Evolutionary conservation across 2,888 invertebrate species (phyloP).

Genomic region (Malthinus seriepunctatus): DNA sequence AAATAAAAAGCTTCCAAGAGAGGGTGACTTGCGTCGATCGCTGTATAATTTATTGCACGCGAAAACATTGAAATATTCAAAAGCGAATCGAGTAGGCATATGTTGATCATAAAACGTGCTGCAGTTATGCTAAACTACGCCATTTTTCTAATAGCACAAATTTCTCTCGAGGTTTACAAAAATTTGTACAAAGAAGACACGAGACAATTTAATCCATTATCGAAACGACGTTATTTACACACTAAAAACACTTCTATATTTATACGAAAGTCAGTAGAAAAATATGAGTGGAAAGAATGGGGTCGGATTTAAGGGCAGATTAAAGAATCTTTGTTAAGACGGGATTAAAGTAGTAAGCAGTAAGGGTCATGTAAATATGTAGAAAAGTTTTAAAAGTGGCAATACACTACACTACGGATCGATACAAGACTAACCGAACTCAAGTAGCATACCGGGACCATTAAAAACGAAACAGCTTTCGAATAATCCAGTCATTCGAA

Average conservation of each 20-base stretch:
- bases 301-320: slow-evolving; percentile 8
- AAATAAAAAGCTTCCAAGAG: slow-evolving; percentile 22
- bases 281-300: neutral
- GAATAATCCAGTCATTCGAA: slow-evolving; percentile 29
- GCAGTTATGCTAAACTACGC: slow-evolving; percentile 13
- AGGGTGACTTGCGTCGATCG: slow-evolving; percentile 29
- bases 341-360: too few relatives aligned
- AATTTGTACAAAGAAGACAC: slow-evolving; percentile 19
- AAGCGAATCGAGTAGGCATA: slow-evolving; percentile 31
- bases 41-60: slow-evolving; percentile 42
- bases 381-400: slow-evolving; percentile 32
- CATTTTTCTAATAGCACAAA: slow-evolving; percentile 14
- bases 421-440: slow-evolving; percentile 33
- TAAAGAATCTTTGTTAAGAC: slow-evolving; percentile 7
- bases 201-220: slow-evolving; percentile 8
- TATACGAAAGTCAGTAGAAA: neutral
- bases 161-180: slow-evolving; percentile 17
- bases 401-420: slow-evolving; percentile 32
- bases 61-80: slow-evolving; percentile 43
- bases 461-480: slow-evolving; percentile 33
- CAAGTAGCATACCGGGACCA: slow-evolving; percentile 31
- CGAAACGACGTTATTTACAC: slow-evolving; percentile 3
- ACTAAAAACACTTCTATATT: slow-evolving; percentile 10
- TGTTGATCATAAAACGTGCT: slow-evolving; percentile 33
- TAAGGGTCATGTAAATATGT: slow-evolving; percentile 3